Evolutionary conservation across 1,140 invertebrate species (phyloP).

Genomic region (Achroia grisella): DNA sequence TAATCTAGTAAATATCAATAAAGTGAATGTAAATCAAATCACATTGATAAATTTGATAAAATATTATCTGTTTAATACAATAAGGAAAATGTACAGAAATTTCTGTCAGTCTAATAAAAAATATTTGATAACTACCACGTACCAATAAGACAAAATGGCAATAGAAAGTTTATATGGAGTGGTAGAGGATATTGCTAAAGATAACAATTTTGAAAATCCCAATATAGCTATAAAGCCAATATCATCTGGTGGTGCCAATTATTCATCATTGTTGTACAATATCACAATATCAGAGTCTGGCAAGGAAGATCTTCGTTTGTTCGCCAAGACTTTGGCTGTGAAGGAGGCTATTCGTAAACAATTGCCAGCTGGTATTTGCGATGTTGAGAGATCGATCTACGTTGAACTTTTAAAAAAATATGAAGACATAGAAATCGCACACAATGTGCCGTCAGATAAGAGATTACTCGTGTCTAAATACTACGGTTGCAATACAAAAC

Average conservation of each 20-base stretch:
- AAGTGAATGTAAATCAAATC: too few relatives aligned
- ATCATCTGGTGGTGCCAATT: constrained; percentile 31
- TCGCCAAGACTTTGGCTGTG: constrained; percentile 35
- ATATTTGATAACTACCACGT: too few relatives aligned
- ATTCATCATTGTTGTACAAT: constrained; percentile 30
- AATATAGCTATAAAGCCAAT: constrained; percentile 8
- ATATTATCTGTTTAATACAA: too few relatives aligned
- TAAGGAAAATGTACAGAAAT: too few relatives aligned
- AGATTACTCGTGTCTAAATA: constrained; percentile 14
- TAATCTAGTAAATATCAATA: too few relatives aligned
- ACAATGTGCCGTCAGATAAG: constrained; percentile 22
- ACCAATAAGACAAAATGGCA: too few relatives aligned
- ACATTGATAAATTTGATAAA: too few relatives aligned
- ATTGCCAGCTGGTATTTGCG: constrained; percentile 20
- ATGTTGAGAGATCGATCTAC: constrained; percentile 35
- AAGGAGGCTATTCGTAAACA: constrained; percentile 25
- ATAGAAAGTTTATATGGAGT: constrained; percentile 2
- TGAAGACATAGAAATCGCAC: constrained; percentile 23
- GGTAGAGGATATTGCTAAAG: constrained; percentile 21
- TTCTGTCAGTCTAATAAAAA: too few relatives aligned
- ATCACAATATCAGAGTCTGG: constrained; percentile 15
- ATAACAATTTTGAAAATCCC: constrained; percentile 9
- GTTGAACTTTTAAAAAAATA: constrained; percentile 28
- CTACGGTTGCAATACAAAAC: constrained; percentile 8
- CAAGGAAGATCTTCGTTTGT: constrained; percentile 29